Percentiles rank a stretch among this genome's conserved stretches.
Conservation (phyloP, 2,888 invertebrate species). For the Endotricha flammealis region DNA sequence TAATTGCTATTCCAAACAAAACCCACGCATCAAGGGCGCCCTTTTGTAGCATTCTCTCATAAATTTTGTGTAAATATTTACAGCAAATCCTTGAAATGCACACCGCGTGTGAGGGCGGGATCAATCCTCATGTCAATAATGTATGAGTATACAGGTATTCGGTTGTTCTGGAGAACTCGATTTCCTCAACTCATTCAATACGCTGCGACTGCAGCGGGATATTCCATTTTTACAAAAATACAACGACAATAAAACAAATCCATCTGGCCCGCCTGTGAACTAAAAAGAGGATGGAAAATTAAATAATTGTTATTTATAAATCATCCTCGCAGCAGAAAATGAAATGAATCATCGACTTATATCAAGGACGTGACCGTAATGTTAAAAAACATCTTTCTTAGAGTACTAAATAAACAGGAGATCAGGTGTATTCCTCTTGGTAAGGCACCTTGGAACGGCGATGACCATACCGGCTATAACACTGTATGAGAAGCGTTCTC, state of each 20-base stretch:
- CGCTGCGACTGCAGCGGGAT: conserved; percentile 1
- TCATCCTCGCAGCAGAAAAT: neutral
- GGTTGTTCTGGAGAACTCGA: conserved; percentile 6
- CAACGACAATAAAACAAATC: neutral
- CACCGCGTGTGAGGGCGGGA: conserved; percentile 14
- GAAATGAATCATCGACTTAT: neutral
- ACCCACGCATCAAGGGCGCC: conserved; percentile 12
- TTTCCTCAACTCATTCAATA: conserved; percentile 5
- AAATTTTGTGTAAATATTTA: conserved; percentile 22
- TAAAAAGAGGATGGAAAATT: neutral
- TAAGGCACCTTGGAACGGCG: too few relatives aligned
- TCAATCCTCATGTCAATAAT: conserved; percentile 21
- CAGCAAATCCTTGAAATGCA: conserved; percentile 18
- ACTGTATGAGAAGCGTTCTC: too few relatives aligned
- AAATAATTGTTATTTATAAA: neutral
- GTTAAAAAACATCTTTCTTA: neutral
- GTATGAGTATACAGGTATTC: conserved; percentile 9
- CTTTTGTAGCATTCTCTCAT: conserved; percentile 18
- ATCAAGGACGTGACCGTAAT: neutral
- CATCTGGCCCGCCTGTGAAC: neutral
- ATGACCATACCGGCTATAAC: too few relatives aligned
- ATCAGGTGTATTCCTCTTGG: too few relatives aligned
- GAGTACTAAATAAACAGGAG: too few relatives aligned
- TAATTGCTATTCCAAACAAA: conserved; percentile 5
- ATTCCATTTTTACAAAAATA: neutral